Base-by-base conservation (phyloP, 2,113 vertebrate species). In the Mystacornis crossleyi region DNA sequence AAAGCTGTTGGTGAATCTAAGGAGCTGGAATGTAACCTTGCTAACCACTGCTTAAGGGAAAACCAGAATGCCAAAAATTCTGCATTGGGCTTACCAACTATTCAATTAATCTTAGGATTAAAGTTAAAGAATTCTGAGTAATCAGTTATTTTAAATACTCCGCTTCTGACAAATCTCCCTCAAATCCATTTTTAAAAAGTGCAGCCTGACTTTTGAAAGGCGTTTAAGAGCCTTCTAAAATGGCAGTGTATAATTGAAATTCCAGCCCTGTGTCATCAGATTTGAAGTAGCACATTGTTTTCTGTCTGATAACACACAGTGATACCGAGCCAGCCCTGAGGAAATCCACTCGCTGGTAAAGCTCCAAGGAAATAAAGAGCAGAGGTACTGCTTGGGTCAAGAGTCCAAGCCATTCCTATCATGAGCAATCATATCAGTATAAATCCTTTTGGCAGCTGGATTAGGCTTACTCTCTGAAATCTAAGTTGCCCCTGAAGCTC, bases 301-400 rank as follows among this genome's bases (percentile, higher is more conserved):
- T 66, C 48, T 89, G 57, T 26, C 57, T 84, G 91, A 84, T 89
- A 89, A 75, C 43, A 10, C 38, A 16, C 38, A 40, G 40, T 78
- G 89, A 84, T 93, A 60, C 48, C 4, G 14, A 36, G 55, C 62
- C 77, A 72, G 78, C 79, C 92, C 85, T 28, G 80, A 93, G 89
- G 91, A 96, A 91, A 95, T 66, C 72, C 72, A 54, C 93, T 92
- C 36, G 70, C 61, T 74, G 77, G 15, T 87, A 38, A 78, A 89
- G 66, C 82, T 92, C 64, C 33, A 25, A 83, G 71, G 89, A 61
- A 90, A 79, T 60, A 65, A 64, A 72, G 71, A 91, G 79, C 84
- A 85, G 82, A 90, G 51, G 65, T 65, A 74, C 18, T 3, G 14
- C 58, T 55, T 91, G 78, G 89, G 81, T 95, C 77, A 81, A 34